Base-by-base conservation (phyloP, 2,888 invertebrate species). In the Seira musarum region DNA sequence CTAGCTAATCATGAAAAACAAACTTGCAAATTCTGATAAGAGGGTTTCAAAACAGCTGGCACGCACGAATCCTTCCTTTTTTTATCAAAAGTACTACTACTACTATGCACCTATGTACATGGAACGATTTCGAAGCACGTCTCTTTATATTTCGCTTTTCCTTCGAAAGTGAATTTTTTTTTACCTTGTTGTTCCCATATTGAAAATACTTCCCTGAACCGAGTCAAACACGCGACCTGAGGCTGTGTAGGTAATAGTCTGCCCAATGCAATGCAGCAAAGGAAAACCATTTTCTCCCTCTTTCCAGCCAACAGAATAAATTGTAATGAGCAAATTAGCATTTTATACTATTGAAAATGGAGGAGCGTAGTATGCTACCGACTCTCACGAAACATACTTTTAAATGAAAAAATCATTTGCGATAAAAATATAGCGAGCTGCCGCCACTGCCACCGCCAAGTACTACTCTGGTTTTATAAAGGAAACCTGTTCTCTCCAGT, bases 1-100 rank as follows among this genome's bases (percentile, higher is more conserved):
- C 15, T 65, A 77, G 81, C 79, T 81, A 84, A 84, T 84, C 84
- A 84, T 84, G 84, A 82, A 82, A 84, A 84, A 82, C 82, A 81
- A 82, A 77, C 76, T 81, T 82, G 79, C 79, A 82, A 79, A 82
- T 75, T 82, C 71, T 74, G 79, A 82, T 82, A 82, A 82, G 79
- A 71, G 64, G 73, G 40, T 70, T 70, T n/a, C 19, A 64, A 69
- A 76, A 60, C 77, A 78, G 71, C 68, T 49, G 63, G 61, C 75
- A 76, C 53, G 76, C 76, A 76, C 70, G 76, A 75, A 75, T 75
- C 49, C 63, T 30, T 24, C 60, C 57, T 72, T 25, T 40, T n/a
- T n/a, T n/a, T n/a, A n/a, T n/a, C n/a, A n/a, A 40, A 40, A 40
- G 40, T 40, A 40, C 40, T n/a, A n/a, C n/a, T n/a, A n/a, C n/a